Base-by-base conservation (phyloP, 2,888 invertebrate genomes). In the Unio pictorum region DNA sequence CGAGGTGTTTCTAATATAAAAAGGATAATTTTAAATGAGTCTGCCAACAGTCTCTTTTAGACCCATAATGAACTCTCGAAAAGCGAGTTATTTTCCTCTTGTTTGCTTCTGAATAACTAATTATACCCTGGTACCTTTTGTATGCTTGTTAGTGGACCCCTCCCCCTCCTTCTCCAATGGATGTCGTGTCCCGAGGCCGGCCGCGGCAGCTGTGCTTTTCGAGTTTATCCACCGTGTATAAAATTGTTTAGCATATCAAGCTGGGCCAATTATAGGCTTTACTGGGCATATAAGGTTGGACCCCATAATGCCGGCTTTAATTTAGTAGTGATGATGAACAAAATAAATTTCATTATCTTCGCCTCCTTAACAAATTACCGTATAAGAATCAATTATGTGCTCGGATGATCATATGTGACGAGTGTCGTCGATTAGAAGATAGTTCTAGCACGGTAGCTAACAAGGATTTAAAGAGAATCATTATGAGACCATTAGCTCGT, bases 271-370 rank as follows among this genome's bases (percentile, higher is more conserved):
- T 75, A 72, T 72, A 66, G 60, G 56, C 54, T 60, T 56, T 57
- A 55, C 62, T 57, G 61, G 67, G 57, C 68, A 72, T 73, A 73
- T 73, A 73, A 72, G 73, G 73, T 68, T 67, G 72, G 76, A 70
- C 62, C 66, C 45, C 60, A n/a, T 59, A 64, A 54, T 67, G 68
- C 61, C 65, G 63, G 65, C 58, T 65, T 72, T 72, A 76, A 76
- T 76, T 74, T 74, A 71, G 71, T 72, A 76, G 66, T 72, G 45
- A 72, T 71, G 76, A 71, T 71, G 76, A 68, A 69, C 71, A 72
- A 72, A 76, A 70, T 70, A 77, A 77, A 77, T 77, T 75, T 69
- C 69, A 77, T 77, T 77, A 77, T 71, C 73, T 60, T 61, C 66
- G 70, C 74, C 73, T 74, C 75, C 69, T 77, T 71, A 77, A 69